Base-by-base conservation (phyloP, 1,140 invertebrate genomes). In the Heliothis virescens region DNA sequence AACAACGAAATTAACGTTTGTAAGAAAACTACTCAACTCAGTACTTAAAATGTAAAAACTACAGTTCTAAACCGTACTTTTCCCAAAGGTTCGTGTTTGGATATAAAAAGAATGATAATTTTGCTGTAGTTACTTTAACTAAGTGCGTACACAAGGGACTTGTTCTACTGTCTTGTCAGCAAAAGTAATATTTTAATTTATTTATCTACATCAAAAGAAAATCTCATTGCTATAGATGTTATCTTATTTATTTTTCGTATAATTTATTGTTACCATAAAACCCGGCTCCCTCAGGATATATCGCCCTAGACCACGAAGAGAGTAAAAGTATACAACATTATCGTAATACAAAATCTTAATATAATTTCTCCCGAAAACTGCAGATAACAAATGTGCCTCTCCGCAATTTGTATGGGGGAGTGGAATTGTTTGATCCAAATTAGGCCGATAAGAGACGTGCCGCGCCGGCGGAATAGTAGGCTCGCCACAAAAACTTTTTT, bases 331-430 rank as follows among this genome's bases (percentile, higher is more conserved):
- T 86, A 88, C 87, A 89, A 89, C 85, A 89, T 90, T 91, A 92
- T 92, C 91, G 81, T 82, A 79, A 77, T 74, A 86, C 86, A 86
- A 90, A 86, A 92, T 92, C 91, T 92, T 91, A 90, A 91, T 91
- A 91, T 91, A 91, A 92, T 92, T 91, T 92, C 89, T 91, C 85
- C 78, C 82, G 74, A 89, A 91, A 88, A 91, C 84, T 90, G 88
- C 85, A 91, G 89, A 91, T 89, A 91, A 90, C 89, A 90, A 91
- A 90, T 90, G 87, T 88, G 89, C 85, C 81, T 85, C 87, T 84
- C 85, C 84, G 85, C 85, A 91, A 90, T 90, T 91, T 88, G 87
- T 87, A 83, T 86, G 82, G 87, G 88, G 87, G 90, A 90, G 84
- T 85, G 83, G 82, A 86, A 90, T 90, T 89, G 89, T 92, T 90